phyloP scores from a whole-genome alignment of 2,113 vertebrate species.

The Albula goreensis region DNA sequence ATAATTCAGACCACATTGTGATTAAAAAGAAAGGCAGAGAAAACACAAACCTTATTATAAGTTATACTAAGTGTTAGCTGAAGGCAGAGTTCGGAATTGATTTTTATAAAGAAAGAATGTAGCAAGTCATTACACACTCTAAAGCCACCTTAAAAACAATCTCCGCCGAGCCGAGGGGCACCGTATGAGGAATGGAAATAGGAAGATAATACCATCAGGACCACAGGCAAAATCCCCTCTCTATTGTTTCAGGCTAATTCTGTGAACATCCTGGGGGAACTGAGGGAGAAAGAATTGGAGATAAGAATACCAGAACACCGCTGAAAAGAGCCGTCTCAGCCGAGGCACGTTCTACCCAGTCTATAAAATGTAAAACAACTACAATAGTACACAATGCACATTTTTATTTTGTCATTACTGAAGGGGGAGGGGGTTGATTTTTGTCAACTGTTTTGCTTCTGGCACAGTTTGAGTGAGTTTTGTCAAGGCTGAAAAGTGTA shows the following conservation, averaged over 20 bases:
- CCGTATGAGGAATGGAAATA: slow-evolving; percentile 55
- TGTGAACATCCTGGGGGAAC: slow-evolving; percentile 33
- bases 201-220: slow-evolving; percentile 56
- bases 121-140: slow-evolving; percentile 56
- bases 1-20: slow-evolving; percentile 58
- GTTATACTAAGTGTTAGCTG: slow-evolving; percentile 49
- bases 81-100: slow-evolving; percentile 51
- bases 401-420: slow-evolving; percentile 3
- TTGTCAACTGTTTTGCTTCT: background rate
- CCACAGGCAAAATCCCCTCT: slow-evolving; percentile 46
- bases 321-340: slow-evolving; percentile 22
- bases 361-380: background rate
- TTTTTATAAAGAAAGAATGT: slow-evolving; percentile 55
- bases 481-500: background rate
- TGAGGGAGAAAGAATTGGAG: slow-evolving; percentile 15
- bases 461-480: background rate
- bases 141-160: slow-evolving; percentile 58
- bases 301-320: slow-evolving; percentile 43
- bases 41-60: slow-evolving; percentile 49
- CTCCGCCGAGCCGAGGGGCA: slow-evolving; percentile 52
- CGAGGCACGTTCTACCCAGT: background rate
- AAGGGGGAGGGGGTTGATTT: background rate
- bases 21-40: slow-evolving; percentile 38
- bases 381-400: background rate
- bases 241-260: slow-evolving; percentile 50